Evolutionary conservation across 2,113 vertebrate genomes (phyloP).

Genomic region (Callocephalon fimbriatum): DNA sequence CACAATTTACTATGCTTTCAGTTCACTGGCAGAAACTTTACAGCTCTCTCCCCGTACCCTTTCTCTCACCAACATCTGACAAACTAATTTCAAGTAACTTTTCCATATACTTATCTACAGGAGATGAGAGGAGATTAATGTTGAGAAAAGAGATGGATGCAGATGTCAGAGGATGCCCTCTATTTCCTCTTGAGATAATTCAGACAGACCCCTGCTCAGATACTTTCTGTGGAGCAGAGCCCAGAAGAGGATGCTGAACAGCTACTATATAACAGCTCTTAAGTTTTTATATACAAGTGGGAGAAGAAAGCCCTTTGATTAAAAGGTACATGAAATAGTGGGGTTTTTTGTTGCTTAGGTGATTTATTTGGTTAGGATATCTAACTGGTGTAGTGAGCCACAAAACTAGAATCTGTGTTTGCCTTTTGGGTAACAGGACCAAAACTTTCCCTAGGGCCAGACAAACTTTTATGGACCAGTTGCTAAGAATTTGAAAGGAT

Average conservation of each 20-base stretch:
- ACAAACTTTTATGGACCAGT: background rate
- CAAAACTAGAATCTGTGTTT: background rate
- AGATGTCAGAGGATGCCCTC: constrained; percentile 42
- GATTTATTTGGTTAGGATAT: background rate
- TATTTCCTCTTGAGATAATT: constrained; percentile 65
- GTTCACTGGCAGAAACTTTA: background rate
- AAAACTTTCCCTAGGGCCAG: background rate
- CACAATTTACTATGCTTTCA: background rate
- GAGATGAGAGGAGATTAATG: constrained; percentile 39
- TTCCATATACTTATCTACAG: constrained; percentile 5
- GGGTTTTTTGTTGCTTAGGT: background rate
- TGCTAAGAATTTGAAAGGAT: background rate
- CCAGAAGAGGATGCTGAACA: constrained; percentile 59
- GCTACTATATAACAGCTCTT: background rate
- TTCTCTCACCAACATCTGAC: background rate
- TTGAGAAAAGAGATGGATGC: constrained; percentile 48
- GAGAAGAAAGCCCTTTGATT: constrained; percentile 5
- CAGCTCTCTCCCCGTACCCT: background rate
- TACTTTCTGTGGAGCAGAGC: constrained; percentile 49
- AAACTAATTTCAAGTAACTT: background rate
- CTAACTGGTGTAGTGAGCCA: background rate
- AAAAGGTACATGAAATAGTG: background rate
- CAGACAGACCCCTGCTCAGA: constrained; percentile 53
- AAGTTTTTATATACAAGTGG: background rate
- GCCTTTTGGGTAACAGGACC: background rate